phyloP scores from a whole-genome alignment of 2,113 vertebrate species.

The Columbina picui region DNA sequence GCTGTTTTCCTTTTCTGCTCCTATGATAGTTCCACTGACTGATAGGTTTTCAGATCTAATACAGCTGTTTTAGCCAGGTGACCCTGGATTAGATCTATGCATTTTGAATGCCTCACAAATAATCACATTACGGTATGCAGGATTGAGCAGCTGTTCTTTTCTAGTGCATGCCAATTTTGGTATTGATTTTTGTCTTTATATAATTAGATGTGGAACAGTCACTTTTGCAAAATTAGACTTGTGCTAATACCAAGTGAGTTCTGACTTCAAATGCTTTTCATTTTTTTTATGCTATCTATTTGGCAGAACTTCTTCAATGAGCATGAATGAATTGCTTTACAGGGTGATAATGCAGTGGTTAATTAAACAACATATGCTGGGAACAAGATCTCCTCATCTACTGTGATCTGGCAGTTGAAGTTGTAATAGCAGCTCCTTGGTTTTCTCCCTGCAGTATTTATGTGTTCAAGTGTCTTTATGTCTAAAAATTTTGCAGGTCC shows the following conservation, averaged over 20 bases:
- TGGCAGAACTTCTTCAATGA: background rate
- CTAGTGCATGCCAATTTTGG: background rate
- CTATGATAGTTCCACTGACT: background rate
- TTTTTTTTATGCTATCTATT: background rate
- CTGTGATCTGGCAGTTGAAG: background rate
- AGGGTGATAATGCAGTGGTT: background rate
- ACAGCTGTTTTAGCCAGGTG: background rate
- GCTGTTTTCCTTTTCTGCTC: background rate
- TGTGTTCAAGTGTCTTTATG: background rate
- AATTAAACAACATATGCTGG: constrained; percentile 15
- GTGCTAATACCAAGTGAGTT: background rate
- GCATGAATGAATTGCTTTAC: background rate
- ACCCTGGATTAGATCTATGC: constrained; percentile 3
- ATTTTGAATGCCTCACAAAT: constrained; percentile 12
- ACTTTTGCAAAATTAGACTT: background rate
- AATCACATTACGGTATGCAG: constrained; percentile 19
- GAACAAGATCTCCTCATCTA: background rate
- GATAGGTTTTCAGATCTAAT: background rate
- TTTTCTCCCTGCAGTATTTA: background rate
- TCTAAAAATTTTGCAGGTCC: background rate
- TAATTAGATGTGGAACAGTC: constrained; percentile 15
- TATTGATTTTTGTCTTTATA: constrained; percentile 44
- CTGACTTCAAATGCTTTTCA: background rate
- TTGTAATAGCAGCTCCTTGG: background rate
- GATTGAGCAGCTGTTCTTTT: constrained; percentile 40